Evolutionary conservation across 64 coral and sea anemone species (phyloP).

Genomic region (Pocillopora verrucosa): DNA sequence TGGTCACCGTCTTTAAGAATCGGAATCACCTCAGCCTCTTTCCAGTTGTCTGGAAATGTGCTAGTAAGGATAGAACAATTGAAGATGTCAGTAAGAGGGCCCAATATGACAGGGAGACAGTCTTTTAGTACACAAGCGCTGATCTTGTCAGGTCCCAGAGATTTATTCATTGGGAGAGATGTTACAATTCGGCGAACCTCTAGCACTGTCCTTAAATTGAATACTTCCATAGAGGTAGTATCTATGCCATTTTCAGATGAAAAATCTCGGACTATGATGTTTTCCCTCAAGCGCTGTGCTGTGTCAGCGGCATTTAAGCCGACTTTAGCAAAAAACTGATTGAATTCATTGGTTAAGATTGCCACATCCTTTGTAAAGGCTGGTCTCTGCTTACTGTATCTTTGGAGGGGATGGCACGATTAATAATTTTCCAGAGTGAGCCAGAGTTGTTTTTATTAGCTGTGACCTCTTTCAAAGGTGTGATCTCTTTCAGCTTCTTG

Average conservation of each 20-base stretch:
- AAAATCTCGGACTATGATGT: conserved; percentile 17
- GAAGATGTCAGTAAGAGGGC: too few relatives aligned
- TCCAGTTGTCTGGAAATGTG: not conserved
- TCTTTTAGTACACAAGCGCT: conserved; percentile 3
- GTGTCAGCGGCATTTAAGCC: not conserved
- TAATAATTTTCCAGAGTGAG: conserved; percentile 43
- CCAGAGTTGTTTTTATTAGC: not conserved
- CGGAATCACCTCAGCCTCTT: too few relatives aligned
- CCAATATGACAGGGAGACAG: not conserved
- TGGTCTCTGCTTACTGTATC: conserved; percentile 5
- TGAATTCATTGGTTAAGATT: conserved; percentile 21
- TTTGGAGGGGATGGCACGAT: not conserved
- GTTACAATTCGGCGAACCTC: conserved; percentile 30
- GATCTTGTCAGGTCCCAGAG: not conserved
- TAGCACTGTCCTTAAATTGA: conserved; percentile 22
- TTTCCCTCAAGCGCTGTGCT: not conserved
- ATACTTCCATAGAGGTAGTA: not conserved
- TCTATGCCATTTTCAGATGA: not conserved
- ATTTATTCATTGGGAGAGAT: conserved; percentile 37
- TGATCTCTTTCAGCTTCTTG: conserved; percentile 29
- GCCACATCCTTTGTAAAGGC: conserved; percentile 12
- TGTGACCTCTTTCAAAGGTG: not conserved
- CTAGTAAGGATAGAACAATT: not conserved
- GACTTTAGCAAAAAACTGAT: conserved; percentile 29
- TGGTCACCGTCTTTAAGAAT: too few relatives aligned